Evolutionary conservation across 2,113 vertebrate genomes (phyloP), one percentile per base, ranked within the genome.

Genomic region (Galemys pyrenaicus): DNA sequence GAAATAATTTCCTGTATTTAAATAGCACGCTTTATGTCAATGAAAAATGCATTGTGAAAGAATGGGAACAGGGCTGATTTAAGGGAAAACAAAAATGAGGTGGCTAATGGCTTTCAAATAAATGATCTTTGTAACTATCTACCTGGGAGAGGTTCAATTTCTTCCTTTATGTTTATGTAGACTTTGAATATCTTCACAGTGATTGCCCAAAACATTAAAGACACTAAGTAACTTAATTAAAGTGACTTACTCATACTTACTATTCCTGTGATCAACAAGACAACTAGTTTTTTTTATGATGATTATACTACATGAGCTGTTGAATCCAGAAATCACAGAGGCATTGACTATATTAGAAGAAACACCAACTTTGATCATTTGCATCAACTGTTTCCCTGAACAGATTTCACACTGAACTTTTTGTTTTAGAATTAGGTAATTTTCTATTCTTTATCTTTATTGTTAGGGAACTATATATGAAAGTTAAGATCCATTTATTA

Each of bases 1-100:
- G 81, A 93, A 97, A 96, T 78, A 96, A 98, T 92, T 97, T 96
- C 22, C 16, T 95, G 15, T 97, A 94, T 97, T 89, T 97, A 97
- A 97, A 80, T 82, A 96, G 30, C 15, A 82, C 64, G 89, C 90
- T 95, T 97, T 86, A 77, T 54, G 24, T 92, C 58, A 13, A 26
- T 94, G 74, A 89, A 92, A 92, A 96, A 74, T 32, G 62, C 80
- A 62, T 0, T 73, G 24, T 77, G 58, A 73, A 92, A 90, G 84
- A 97, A 89, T 20, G 56, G 13, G 54, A 96, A 88, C 26, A 37
- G n/a, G 32, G 11, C 2, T 91, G 0, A 0, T 64, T 68, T 44
- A 94, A 67, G 13, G 70, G 37, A n/a, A 86, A 51, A 60, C 85
- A 68, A 95, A 91, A 92, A 78, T 65, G 35, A 89, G 75, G 46